These are phyloP conservation scores for Plectropomus leopardus DNA, from an alignment of 2,113 vertebrate species.

Conservation along the genomic window DNA sequence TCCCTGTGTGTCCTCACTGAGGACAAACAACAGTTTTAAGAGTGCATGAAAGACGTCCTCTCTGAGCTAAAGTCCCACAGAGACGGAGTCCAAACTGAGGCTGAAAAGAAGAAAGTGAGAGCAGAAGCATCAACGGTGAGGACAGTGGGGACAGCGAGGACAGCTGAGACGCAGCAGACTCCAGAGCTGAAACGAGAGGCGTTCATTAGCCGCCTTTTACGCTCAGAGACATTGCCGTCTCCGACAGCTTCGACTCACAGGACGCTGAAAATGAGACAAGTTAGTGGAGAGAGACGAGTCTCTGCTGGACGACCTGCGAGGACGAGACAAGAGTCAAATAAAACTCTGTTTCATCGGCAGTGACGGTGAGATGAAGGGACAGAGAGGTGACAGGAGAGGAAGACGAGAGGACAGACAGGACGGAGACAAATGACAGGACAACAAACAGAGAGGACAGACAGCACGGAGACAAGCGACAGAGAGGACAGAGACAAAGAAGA, in stretches of 20 bases:
- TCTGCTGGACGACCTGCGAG: constrained; percentile 15
- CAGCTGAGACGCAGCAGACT: not conserved
- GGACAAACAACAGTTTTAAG: not conserved
- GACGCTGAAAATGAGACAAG: constrained; percentile 30
- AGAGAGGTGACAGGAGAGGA: constrained; percentile 46
- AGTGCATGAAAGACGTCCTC: not conserved
- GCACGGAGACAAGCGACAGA: not conserved
- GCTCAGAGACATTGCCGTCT: not conserved
- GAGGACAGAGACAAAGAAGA: not conserved
- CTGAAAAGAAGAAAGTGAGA: not conserved
- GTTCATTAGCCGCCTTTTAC: not conserved
- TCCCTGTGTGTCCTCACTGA: too few relatives aligned
- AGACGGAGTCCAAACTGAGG: not conserved
- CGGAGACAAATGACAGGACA: not conserved
- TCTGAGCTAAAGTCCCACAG: too few relatives aligned
- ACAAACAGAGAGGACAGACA: not conserved
- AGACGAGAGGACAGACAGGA: not conserved
- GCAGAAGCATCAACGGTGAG: not conserved
- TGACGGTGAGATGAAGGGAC: constrained; percentile 30
- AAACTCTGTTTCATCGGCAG: not conserved
- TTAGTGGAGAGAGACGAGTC: constrained; percentile 11
- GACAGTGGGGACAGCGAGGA: too few relatives aligned
- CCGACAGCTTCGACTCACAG: not conserved
- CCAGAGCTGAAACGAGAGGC: not conserved
- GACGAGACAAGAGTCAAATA: not conserved